Evolutionary conservation across 2,888 invertebrate species (phyloP).

Genomic region (Macaria notata): DNA sequence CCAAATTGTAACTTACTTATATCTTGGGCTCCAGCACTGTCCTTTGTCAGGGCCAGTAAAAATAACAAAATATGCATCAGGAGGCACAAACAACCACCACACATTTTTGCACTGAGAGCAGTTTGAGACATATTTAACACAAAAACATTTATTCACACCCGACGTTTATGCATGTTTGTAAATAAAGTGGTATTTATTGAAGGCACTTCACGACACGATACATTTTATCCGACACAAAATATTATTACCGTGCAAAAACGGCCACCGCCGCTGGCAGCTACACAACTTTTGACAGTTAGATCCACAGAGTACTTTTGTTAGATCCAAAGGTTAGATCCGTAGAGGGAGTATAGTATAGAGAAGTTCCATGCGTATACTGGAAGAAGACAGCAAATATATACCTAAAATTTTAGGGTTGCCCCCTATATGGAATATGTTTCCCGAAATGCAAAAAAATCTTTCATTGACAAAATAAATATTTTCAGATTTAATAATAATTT

Average conservation of each 20-base stretch:
- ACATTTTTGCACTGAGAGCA: conserved; percentile 62
- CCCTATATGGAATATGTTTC: no score
- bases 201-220: conserved; percentile 25
- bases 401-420: no score
- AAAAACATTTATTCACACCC: conserved; percentile 22
- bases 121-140: conserved; percentile 44
- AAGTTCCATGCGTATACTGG: no score
- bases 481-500: no score
- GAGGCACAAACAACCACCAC: conserved; percentile 59
- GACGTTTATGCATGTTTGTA: conserved; percentile 27
- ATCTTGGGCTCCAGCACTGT: conserved; percentile 58
- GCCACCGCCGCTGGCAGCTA: conserved; percentile 21
- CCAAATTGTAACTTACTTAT: conserved; percentile 56
- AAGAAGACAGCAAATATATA: no score
- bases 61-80: conserved; percentile 64
- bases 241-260: no score
- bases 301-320: not conserved
- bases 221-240: conserved; percentile 22
- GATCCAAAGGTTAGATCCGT: no score
- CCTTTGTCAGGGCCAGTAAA: conserved; percentile 69
- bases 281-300: conserved; percentile 8
- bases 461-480: no score
- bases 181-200: conserved; percentile 21
- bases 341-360: no score
- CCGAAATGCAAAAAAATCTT: no score